These are phyloP conservation scores for Leptodactylus fallax DNA, from an alignment of 2,797 vertebrate species.

Conservation along the genomic window DNA sequence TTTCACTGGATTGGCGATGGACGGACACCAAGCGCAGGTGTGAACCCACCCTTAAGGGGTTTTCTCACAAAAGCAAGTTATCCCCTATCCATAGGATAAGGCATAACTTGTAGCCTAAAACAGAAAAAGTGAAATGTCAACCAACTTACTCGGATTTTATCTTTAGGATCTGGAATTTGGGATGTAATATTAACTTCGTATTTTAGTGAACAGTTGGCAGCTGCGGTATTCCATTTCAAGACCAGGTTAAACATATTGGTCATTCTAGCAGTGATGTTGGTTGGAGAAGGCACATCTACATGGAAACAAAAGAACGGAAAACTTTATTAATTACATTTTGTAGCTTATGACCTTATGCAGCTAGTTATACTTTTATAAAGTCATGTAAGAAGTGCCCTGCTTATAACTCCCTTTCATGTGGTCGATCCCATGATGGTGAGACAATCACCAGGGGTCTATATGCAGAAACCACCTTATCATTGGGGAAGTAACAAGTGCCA, in stretches of 20 bases:
- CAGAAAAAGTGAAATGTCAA: too few relatives aligned
- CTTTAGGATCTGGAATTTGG: too few relatives aligned
- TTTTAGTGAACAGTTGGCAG: not conserved
- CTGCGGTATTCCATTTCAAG: not conserved
- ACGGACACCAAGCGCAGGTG: too few relatives aligned
- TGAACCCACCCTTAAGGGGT: too few relatives aligned
- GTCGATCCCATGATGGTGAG: not conserved
- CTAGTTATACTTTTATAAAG: not conserved
- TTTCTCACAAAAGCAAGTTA: too few relatives aligned
- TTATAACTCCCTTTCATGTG: not conserved
- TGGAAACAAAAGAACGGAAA: not conserved
- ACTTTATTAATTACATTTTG: not conserved
- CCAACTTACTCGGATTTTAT: too few relatives aligned
- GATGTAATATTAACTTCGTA: not conserved
- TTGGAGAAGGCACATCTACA: conserved; percentile 8
- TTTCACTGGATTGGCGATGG: too few relatives aligned
- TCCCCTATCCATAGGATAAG: too few relatives aligned
- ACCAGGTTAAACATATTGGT: not conserved
- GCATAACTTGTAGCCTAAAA: too few relatives aligned
- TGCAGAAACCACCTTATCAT: not conserved
- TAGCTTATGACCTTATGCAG: not conserved
- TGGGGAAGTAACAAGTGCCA: not conserved
- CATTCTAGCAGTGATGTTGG: not conserved
- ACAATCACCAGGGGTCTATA: too few relatives aligned
- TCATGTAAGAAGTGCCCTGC: not conserved